phyloP scores from a whole-genome alignment of 2,888 invertebrate genomes.

The Allolobophora icterica region DNA sequence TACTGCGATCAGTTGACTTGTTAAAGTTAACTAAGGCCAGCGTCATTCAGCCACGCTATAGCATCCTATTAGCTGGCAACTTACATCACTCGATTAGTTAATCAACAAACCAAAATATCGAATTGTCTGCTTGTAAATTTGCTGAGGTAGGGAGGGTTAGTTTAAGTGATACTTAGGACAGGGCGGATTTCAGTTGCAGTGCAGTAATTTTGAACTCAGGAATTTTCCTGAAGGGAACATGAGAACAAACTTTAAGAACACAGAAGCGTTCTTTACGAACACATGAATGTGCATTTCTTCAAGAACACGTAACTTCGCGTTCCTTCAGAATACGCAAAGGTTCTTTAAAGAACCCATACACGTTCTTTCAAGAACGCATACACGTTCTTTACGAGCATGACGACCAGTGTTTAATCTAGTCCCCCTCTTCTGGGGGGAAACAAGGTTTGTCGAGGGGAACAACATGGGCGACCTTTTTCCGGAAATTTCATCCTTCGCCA shows the following conservation, averaged over 20 bases:
- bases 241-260: neutral
- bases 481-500: too few species aligned
- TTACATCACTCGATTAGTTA: neutral
- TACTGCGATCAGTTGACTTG: neutral
- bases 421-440: too few species aligned
- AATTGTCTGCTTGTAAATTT: neutral
- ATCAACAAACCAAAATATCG: neutral
- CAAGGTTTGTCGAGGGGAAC: neutral
- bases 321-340: too few species aligned
- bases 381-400: too few species aligned
- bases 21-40: neutral
- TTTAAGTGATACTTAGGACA: neutral
- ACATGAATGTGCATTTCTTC: too few species aligned
- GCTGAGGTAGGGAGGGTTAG: neutral
- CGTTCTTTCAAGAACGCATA: neutral
- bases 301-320: too few species aligned
- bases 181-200: neutral
- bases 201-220: neutral
- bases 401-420: too few species aligned
- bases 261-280: neutral
- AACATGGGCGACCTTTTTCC: too few species aligned
- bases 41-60: neutral
- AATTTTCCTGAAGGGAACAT: neutral
- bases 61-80: neutral
- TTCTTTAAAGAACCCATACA: too few species aligned